Base-by-base conservation (phyloP, 2,113 vertebrate genomes). In the Danio rerio region DNA sequence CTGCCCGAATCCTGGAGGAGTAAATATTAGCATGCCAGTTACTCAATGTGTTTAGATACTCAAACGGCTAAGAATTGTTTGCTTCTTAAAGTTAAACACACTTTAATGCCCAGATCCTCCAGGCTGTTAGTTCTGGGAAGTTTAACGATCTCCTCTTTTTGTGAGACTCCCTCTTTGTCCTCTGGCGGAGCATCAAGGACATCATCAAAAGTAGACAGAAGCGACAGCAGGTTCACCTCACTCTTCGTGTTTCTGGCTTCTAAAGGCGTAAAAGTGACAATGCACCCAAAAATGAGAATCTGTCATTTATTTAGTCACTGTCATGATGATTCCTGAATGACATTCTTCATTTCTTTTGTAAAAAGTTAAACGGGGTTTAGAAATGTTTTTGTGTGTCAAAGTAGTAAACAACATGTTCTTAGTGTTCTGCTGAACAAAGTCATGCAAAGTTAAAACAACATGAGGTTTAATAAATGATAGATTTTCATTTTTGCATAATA, bases 101-200 rank as follows among this genome's bases (percentile, higher is more conserved):
- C 96, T 94, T 95, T 93, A 78, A 97, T 92, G 68, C 95, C 96
- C 16, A 97, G 88, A 40, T 97, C 95, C 81, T 97, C 96, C 16
- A 98, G 89, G 78, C 96, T 97, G 94, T 95, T 96, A 9, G 94
- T 93, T 87, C 95, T 90, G 6, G 86, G 91, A 58, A 95, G 84
- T 80, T 92, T 80, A 2, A 85, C 58, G 8, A 83, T 56, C 16
- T 90, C 87, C 18, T 70, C 65, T 12, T 55, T 62, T 69, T 21
- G 77, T 84, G 87, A 85, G 50, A n/a, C 40, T 50, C 84, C 81
- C 42, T 87, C 85, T 75, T 91, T 93, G 49, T 89, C 92, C 18
- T 94, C 93, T 47, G 83, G 71, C 42, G 88, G 85, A 75, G 93
- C 53, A 49, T 92, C 89, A 83, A 89, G 53, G 66, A 92, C 90